Percentiles rank a stretch among this genome's conserved stretches.
These are phyloP conservation scores for Tupaia chinensis DNA, from an alignment of 2,113 vertebrate genomes.

Conservation along the genomic window DNA sequence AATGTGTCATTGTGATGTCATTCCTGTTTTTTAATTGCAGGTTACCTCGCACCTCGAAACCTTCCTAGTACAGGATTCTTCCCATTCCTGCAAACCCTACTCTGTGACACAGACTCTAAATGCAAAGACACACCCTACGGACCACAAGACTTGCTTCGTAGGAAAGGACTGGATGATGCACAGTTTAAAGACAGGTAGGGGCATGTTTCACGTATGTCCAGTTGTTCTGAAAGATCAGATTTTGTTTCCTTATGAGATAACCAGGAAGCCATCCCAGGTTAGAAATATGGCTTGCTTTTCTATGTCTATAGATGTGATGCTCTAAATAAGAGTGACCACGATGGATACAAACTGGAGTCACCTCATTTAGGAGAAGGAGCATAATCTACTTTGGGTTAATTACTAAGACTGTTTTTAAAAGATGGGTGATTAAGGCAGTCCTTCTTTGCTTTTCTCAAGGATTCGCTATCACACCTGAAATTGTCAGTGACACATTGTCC, in stretches of 20 bases:
- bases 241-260: background rate
- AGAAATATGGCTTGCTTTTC: background rate
- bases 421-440: background rate
- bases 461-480: background rate
- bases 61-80: conserved; percentile 96
- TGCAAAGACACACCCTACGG: conserved; percentile 90
- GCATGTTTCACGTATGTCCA: background rate
- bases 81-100: conserved; percentile 95
- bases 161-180: conserved; percentile 58
- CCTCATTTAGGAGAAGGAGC: background rate
- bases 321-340: background rate
- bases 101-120: conserved; percentile 93
- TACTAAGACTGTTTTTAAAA: conserved; percentile 16
- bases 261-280: background rate
- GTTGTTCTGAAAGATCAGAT: background rate
- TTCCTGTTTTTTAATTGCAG: conserved; percentile 83
- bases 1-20: background rate
- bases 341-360: background rate
- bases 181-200: conserved; percentile 80
- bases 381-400: background rate
- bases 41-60: conserved; percentile 94
- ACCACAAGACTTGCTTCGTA: conserved; percentile 86
- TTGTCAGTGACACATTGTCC: background rate
- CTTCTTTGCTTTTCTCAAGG: background rate
- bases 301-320: background rate